These are phyloP conservation scores for Drosophila biarmipes DNA, from an alignment of 1,140 invertebrate genomes.

Conservation along the genomic window DNA sequence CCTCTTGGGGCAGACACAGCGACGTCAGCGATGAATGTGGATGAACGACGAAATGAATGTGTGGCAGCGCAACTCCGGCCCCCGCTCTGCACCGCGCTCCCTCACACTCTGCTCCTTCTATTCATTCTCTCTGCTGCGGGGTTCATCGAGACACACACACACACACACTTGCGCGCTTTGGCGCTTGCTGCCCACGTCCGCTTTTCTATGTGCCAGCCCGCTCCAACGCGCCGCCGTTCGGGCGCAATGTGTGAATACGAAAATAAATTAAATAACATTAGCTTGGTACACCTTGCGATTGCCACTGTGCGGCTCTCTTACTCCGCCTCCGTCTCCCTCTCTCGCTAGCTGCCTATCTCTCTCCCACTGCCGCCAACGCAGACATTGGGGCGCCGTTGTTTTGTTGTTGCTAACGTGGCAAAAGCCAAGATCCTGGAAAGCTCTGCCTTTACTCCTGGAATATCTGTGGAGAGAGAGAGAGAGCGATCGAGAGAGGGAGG, in stretches of 20 bases:
- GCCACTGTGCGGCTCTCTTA: slow-evolving; percentile 58
- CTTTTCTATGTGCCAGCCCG: slow-evolving; percentile 26
- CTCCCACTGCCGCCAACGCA: slow-evolving; percentile 51
- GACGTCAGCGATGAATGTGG: slow-evolving; percentile 64
- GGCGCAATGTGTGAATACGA: slow-evolving; percentile 66
- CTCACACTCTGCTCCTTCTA: slow-evolving; percentile 1
- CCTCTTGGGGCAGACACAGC: slow-evolving; percentile 55
- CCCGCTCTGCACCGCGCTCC: slow-evolving; percentile 1
- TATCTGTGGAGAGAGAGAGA: background rate
- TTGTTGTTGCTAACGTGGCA: slow-evolving; percentile 47
- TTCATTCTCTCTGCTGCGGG: slow-evolving; percentile 8
- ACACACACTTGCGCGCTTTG: slow-evolving; percentile 38
- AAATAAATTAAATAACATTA: slow-evolving; percentile 83
- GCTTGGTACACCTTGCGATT: slow-evolving; percentile 77
- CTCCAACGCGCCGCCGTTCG: slow-evolving; percentile 37
- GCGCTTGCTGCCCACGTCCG: slow-evolving; percentile 57
- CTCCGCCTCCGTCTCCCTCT: too few relatives aligned
- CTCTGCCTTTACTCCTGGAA: slow-evolving; percentile 4
- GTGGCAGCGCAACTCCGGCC: slow-evolving; percentile 11
- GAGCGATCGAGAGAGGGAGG: background rate
- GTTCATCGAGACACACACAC: slow-evolving; percentile 47
- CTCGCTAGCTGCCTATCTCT: slow-evolving; percentile 3
- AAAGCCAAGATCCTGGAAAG: slow-evolving; percentile 45
- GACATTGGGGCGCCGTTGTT: slow-evolving; percentile 61
- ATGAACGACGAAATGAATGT: slow-evolving; percentile 24